A percentile compares a stretch with the other conserved stretches of the same genome.
Conservation (phyloP, 2,113 vertebrate genomes). For the Alethe castanea region DNA sequence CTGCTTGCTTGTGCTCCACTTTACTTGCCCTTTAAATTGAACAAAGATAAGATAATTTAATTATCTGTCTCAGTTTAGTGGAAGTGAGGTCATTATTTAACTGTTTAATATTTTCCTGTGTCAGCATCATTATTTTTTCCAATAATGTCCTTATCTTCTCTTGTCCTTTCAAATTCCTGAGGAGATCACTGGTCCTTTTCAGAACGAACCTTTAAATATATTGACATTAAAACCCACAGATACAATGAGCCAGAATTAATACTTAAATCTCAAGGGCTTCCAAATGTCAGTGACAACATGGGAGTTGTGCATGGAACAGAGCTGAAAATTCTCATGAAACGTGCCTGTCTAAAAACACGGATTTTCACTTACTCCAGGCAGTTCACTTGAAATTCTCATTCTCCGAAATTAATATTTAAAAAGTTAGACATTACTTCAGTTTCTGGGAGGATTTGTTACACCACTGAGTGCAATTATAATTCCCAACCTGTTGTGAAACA, state of each 20-base stretch:
- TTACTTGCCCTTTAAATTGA: background rate
- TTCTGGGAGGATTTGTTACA: background rate
- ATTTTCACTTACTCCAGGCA: background rate
- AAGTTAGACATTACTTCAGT: background rate
- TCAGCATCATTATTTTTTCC: background rate
- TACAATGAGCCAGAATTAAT: background rate
- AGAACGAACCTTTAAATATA: background rate
- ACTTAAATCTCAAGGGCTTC: background rate
- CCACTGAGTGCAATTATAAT: background rate
- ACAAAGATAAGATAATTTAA: background rate
- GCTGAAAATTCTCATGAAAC: background rate
- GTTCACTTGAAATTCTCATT: background rate
- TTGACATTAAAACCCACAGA: background rate
- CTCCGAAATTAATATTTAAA: background rate
- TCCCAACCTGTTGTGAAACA: background rate
- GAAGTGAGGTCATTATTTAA: background rate
- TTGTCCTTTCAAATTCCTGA: background rate
- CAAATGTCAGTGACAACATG: background rate
- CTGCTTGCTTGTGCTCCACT: background rate
- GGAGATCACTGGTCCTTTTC: background rate
- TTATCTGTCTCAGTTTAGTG: background rate
- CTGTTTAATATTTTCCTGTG: background rate
- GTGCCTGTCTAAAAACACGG: background rate
- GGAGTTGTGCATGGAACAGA: background rate
- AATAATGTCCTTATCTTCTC: background rate